These are phyloP conservation scores for Noctua janthina DNA, from an alignment of 2,888 invertebrate species.

Conservation along the genomic window DNA sequence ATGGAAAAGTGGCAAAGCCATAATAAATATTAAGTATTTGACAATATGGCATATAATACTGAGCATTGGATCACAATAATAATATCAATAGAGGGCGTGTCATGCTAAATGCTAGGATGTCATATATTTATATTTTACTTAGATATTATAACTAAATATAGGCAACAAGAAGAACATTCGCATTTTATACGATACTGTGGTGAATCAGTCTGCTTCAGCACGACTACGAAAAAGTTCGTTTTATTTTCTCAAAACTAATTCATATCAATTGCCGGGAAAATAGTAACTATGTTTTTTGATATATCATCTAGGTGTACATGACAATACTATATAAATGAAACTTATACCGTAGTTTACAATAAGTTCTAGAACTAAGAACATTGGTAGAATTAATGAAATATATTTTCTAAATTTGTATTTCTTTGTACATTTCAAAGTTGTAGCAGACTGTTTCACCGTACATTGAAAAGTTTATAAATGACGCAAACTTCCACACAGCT, in stretches of 20 bases:
- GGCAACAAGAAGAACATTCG: conserved; percentile 35
- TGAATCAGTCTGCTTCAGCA: conserved; percentile 25
- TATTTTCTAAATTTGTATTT: background rate
- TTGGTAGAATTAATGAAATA: background rate
- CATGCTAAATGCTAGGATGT: conserved; percentile 56
- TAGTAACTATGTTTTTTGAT: background rate
- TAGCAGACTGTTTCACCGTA: conserved; percentile 15
- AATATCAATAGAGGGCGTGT: conserved; percentile 23
- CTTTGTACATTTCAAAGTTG: background rate
- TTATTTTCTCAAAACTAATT: too few species aligned
- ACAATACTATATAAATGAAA: background rate
- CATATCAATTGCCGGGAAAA: background rate
- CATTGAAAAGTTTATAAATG: conserved; percentile 26
- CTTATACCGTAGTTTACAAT: background rate
- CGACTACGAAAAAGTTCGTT: background rate
- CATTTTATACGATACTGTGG: background rate
- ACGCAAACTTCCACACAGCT: conserved; percentile 55
- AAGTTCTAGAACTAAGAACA: background rate
- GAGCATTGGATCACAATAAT: conserved; percentile 19
- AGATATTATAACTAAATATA: conserved; percentile 37
- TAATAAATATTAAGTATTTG: conserved; percentile 24
- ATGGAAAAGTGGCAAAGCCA: conserved; percentile 10
- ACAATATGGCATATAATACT: conserved; percentile 54
- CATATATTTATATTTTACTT: conserved; percentile 47
- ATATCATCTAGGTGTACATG: background rate